Evolutionary conservation across 2,113 vertebrate genomes (phyloP).

Genomic region (Gnathonemus longibarbis): DNA sequence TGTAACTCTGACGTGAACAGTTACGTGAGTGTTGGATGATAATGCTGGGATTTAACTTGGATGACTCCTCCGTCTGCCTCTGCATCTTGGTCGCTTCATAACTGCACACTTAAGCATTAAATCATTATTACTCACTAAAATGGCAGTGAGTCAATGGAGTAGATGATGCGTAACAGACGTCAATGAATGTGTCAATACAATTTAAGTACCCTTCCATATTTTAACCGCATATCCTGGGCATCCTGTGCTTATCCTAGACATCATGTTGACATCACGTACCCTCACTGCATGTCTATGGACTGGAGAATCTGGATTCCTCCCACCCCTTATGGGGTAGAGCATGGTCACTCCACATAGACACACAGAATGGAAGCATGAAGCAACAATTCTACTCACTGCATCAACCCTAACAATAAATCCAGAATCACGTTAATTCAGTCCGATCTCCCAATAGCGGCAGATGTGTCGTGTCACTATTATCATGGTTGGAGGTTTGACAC

Average conservation of each 20-base stretch:
- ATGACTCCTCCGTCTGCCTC: background rate
- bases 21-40: slow-evolving; percentile 15
- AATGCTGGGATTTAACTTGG: background rate
- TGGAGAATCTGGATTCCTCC: background rate
- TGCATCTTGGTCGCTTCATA: background rate
- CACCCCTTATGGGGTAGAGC: background rate
- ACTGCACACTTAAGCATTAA: background rate
- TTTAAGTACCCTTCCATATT: background rate
- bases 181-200: background rate
- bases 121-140: background rate
- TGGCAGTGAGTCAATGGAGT: background rate
- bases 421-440: background rate
- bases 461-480: background rate
- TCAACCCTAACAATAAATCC: background rate
- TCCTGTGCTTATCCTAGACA: background rate
- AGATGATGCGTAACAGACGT: background rate
- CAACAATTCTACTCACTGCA: background rate
- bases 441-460: background rate
- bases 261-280: background rate
- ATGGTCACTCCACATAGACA: background rate
- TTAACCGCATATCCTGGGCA: background rate
- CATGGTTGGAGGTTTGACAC: background rate
- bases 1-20: background rate
- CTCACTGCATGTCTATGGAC: background rate
- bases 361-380: background rate